phyloP scores from a whole-genome alignment of 2,888 invertebrate genomes.

The Phymatocera aterrima region DNA sequence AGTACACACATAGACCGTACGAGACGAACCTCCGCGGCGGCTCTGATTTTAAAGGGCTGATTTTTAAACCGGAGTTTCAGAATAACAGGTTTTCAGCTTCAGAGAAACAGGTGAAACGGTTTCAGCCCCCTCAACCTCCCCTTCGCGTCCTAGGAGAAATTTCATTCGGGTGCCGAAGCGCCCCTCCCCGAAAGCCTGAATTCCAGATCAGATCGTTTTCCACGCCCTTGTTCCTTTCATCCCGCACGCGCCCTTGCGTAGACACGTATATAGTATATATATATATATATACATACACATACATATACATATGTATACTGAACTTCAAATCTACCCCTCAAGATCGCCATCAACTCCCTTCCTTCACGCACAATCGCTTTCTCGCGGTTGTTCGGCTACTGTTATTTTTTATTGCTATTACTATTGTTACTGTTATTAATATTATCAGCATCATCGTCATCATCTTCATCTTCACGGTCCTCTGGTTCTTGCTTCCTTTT shows the following conservation, averaged over 20 bases:
- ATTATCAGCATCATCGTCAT: neutral
- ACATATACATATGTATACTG: too few relatives aligned
- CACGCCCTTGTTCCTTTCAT: neutral
- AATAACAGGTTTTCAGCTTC: conserved; percentile 43
- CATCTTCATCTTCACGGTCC: neutral
- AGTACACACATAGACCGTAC: neutral
- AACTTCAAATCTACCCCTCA: neutral
- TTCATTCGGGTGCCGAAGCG: conserved; percentile 40
- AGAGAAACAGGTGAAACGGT: conserved; percentile 42
- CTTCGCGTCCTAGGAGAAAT: conserved; percentile 6
- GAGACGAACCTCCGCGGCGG: too few relatives aligned
- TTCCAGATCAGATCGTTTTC: conserved; percentile 21
- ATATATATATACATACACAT: too few relatives aligned
- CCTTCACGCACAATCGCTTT: neutral
- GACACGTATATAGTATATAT: too few relatives aligned
- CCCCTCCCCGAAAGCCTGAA: too few relatives aligned
- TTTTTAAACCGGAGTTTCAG: neutral
- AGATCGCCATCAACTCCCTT: neutral
- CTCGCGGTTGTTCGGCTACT: neutral
- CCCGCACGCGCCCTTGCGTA: too few relatives aligned
- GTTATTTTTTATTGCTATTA: neutral
- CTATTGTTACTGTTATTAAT: conserved; percentile 18
- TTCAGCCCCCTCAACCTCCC: neutral
- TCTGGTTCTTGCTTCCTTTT: neutral
- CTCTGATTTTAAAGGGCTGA: conserved; percentile 45